phyloP scores from a whole-genome alignment of 53 echinoderm and acorn worm species.

The Apostichopus leukothele region DNA sequence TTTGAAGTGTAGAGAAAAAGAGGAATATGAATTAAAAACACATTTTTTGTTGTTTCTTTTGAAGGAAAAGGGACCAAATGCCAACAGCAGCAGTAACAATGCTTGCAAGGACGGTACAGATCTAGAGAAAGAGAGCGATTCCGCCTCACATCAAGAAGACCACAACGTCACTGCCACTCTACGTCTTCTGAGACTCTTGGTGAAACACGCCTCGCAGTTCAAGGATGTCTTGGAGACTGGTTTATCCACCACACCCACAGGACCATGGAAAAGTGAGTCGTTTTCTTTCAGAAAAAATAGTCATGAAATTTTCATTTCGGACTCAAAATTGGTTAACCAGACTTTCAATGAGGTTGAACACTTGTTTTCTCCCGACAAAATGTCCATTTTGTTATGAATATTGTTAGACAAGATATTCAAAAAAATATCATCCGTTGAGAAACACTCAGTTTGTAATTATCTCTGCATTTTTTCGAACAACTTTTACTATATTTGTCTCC shows the following conservation, averaged over 20 bases:
- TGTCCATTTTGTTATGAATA: not conserved
- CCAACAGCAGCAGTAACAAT: constrained; percentile 22
- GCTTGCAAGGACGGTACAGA: constrained; percentile 13
- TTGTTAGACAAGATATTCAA: no score
- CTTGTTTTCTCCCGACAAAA: not conserved
- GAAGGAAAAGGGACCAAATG: not conserved
- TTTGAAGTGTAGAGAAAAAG: no score
- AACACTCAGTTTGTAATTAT: no score
- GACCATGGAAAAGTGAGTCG: constrained; percentile 93
- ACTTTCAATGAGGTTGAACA: not conserved
- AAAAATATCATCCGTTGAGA: no score
- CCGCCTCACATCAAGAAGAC: constrained; percentile 66
- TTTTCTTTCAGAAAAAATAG: not conserved
- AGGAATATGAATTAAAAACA: not conserved
- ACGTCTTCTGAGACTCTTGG: constrained; percentile 77
- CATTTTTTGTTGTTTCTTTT: not conserved
- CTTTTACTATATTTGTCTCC: no score
- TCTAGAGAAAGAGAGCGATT: not conserved
- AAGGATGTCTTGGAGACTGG: constrained; percentile 92
- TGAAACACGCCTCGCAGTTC: constrained; percentile 92
- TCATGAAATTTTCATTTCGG: not conserved
- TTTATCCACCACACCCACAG: constrained; percentile 89
- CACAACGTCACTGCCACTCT: constrained; percentile 95
- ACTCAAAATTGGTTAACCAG: no score
- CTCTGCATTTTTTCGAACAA: not conserved